Base-by-base conservation (phyloP, 2,797 vertebrate species). In the Cynodonichthys magdalenae region DNA sequence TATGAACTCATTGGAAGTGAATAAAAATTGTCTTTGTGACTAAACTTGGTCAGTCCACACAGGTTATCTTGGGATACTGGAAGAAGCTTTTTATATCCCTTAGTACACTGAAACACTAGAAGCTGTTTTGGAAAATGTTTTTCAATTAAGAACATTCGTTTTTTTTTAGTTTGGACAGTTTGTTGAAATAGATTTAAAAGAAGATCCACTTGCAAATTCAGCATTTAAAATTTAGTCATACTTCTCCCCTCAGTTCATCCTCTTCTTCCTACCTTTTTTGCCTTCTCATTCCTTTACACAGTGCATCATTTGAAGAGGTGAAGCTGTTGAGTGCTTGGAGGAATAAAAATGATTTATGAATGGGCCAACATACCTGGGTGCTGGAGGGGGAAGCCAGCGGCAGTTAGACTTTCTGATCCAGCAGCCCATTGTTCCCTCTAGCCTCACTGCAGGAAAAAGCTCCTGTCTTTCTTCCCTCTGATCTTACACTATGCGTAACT, bases 281-380 rank as follows among this genome's bases (percentile, higher is more conserved):
- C 45, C 58, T 69, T 46, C 69, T 80, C 85, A 70, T 83, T 79
- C 84, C 75, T 90, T 90, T 89, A 88, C 90, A 87, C 86, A 82
- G 81, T 91, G 90, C 87, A 91, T 93, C 91, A 92, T 90, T 84
- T 83, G 82, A 89, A 90, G 79, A 86, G 88, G 88, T 90, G 87
- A 91, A 89, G 91, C 87, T 86, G 86, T 83, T 90, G 87, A 92
- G 89, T 67, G 78, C 89, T 89, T 66, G 74, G 64, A 83, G 74
- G 87, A 88, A 90, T 92, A 91, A 92, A 92, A 91, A 87, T 93
- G 91, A 94, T 93, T 93, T 93, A 93, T 93, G 85, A 92, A 90
- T 87, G 88, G 88, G 84, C 82, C 80, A 82, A 54, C 82, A 87
- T 89, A 87, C 90, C 90, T 85, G 77, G 72, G 66, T 81, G 81